These are phyloP conservation scores for Albula goreensis DNA, from an alignment of 2,113 vertebrate genomes.

Conservation along the genomic window DNA sequence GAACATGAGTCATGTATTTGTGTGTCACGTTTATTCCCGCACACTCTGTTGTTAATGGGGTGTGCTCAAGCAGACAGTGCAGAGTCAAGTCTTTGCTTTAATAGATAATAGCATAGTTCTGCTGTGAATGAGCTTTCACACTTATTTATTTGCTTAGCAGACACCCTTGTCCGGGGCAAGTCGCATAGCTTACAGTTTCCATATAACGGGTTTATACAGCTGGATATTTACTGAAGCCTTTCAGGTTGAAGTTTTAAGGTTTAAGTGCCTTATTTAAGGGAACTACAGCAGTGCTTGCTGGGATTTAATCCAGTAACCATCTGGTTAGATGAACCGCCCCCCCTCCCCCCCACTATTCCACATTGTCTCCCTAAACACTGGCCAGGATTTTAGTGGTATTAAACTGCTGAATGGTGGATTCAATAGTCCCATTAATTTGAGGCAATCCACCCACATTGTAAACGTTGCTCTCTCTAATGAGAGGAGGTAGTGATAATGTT, in stretches of 20 bases:
- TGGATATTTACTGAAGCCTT: no score
- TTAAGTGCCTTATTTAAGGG: background rate
- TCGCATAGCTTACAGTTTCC: no score
- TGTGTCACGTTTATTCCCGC: background rate
- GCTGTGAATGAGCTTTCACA: background rate
- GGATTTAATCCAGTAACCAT: background rate
- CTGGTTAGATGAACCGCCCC: background rate
- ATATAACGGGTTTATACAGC: no score
- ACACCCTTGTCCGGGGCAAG: background rate
- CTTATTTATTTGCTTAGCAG: background rate
- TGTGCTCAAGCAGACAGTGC: background rate
- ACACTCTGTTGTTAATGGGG: background rate
- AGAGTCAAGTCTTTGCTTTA: background rate
- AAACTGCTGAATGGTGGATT: constrained; percentile 5
- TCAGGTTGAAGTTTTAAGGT: no score
- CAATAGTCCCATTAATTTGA: constrained; percentile 6
- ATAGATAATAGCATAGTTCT: background rate
- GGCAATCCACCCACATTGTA: background rate
- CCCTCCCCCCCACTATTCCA: background rate
- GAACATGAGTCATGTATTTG: background rate
- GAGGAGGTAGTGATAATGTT: background rate
- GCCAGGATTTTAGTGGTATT: background rate
- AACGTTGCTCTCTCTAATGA: background rate
- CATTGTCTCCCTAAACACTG: background rate
- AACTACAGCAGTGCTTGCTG: background rate